Percentiles rank a stretch among this genome's conserved stretches.
phyloP scores from a whole-genome alignment of 2,113 vertebrate genomes.

The Micromys minutus region DNA sequence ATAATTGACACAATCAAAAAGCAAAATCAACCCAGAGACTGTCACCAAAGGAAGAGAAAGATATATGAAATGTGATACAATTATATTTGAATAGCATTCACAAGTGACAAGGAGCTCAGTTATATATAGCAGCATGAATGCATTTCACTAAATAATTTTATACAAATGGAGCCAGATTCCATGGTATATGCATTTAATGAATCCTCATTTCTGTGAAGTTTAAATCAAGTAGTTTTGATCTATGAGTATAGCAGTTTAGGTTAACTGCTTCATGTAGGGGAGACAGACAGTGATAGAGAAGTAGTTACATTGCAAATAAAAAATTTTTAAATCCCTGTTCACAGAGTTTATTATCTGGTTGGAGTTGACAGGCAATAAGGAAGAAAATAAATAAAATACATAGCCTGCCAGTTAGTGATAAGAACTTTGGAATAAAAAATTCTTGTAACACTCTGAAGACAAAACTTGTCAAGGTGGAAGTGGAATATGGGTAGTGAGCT shows the following conservation, averaged over 20 bases:
- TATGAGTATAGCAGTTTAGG: background rate
- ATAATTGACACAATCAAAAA: background rate
- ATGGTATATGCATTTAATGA: background rate
- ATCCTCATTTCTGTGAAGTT: background rate
- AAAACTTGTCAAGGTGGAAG: background rate
- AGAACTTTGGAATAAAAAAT: background rate
- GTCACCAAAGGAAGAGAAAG: background rate
- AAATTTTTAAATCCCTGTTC: background rate
- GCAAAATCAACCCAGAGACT: background rate
- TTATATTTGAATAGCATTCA: background rate
- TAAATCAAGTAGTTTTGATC: background rate
- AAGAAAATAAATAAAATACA: slow-evolving; percentile 26
- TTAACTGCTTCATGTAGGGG: background rate
- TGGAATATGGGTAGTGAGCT: background rate
- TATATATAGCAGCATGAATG: background rate
- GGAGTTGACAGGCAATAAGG: background rate
- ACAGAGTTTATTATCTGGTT: background rate
- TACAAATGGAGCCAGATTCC: background rate
- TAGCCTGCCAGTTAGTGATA: background rate
- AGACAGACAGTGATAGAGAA: background rate
- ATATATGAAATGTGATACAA: background rate
- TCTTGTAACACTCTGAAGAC: background rate
- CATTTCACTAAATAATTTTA: background rate
- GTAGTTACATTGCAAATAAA: background rate
- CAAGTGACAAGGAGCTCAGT: background rate